Conservation (phyloP, 35 echinoderm and acorn worm genomes). For the Anneissia japonica region DNA sequence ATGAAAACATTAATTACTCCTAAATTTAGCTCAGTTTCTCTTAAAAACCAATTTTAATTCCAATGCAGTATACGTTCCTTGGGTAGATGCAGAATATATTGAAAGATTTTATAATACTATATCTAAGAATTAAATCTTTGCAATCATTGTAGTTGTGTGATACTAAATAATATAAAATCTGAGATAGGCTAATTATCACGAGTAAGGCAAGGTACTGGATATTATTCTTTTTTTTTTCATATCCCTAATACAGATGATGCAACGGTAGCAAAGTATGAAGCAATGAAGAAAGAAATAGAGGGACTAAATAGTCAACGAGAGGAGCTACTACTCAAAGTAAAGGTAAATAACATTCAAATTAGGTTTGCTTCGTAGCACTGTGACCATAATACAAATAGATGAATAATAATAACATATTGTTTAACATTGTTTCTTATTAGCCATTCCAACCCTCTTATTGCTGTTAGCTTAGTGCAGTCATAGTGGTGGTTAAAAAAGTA, state of each 20-base stretch:
- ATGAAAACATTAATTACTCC: too few relatives aligned
- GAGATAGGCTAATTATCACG: neutral
- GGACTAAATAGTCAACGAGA: constrained; percentile 62
- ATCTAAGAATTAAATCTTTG: neutral
- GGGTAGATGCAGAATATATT: too few relatives aligned
- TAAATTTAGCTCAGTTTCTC: too few relatives aligned
- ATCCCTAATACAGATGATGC: constrained; percentile 22
- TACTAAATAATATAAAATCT: neutral
- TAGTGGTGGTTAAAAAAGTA: too few relatives aligned
- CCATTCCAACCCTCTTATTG: too few relatives aligned
- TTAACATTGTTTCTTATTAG: too few relatives aligned
- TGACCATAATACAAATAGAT: too few relatives aligned
- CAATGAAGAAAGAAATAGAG: constrained; percentile 62
- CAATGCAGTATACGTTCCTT: too few relatives aligned
- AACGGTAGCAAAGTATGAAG: constrained; percentile 37
- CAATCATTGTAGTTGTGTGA: neutral
- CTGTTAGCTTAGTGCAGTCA: too few relatives aligned
- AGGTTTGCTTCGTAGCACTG: too few relatives aligned
- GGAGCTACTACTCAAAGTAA: constrained; percentile 75
- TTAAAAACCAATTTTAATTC: too few relatives aligned
- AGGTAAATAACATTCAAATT: constrained; percentile 39
- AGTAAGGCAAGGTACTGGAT: neutral
- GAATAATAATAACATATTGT: too few relatives aligned
- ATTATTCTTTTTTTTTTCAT: neutral
- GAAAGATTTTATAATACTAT: neutral